A percentile compares a stretch with the other conserved stretches of the same genome.
Evolutionary conservation across 2,113 vertebrate genomes (phyloP).

Genomic region (Phoenicopterus ruber): DNA sequence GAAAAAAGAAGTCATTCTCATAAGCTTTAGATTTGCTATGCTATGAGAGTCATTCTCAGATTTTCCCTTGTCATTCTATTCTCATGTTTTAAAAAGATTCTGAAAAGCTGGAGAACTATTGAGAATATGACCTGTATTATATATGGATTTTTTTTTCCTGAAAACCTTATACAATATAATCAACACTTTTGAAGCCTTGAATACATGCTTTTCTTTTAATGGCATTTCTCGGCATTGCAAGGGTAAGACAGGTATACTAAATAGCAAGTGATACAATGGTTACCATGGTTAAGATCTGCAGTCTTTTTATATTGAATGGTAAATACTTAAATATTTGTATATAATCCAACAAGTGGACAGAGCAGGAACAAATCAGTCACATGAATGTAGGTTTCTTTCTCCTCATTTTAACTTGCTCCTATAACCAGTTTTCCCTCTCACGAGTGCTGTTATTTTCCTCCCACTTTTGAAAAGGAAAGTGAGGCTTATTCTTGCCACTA

Average conservation of each 20-base stretch:
- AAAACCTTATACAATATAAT: background rate
- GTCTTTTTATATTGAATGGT: background rate
- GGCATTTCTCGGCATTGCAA: background rate
- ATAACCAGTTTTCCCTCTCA: background rate
- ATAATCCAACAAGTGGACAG: background rate
- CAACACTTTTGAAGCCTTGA: background rate
- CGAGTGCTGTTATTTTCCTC: background rate
- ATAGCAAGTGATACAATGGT: background rate
- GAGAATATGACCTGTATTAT: background rate
- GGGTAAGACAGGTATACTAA: background rate
- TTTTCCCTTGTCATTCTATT: background rate
- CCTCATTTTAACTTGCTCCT: background rate
- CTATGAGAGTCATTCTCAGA: background rate
- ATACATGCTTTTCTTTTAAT: background rate
- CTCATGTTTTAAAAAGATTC: background rate
- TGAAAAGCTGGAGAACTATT: background rate
- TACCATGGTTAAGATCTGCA: conserved; percentile 11
- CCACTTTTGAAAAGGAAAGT: background rate
- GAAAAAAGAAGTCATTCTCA: background rate
- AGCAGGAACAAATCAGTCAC: background rate
- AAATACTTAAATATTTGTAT: conserved; percentile 13
- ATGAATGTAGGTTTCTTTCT: background rate
- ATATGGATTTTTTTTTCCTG: background rate
- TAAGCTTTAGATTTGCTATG: background rate
- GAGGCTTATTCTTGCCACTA: background rate